These are phyloP conservation scores for Neolamprologus kungweensis DNA, from an alignment of 2,113 vertebrate species.

Conservation along the genomic window DNA sequence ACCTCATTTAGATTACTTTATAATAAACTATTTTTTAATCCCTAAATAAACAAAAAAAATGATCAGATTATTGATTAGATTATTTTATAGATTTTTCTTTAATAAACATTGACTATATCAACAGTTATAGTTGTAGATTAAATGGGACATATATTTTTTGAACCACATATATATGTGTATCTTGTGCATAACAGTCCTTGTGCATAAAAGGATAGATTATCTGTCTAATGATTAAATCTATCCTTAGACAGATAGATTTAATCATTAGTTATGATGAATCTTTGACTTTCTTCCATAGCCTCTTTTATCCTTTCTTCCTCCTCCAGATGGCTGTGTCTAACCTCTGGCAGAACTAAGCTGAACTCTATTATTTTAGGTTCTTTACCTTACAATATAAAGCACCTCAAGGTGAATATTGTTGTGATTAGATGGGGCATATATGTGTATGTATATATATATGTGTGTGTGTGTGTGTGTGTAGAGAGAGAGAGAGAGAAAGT, in stretches of 20 bases:
- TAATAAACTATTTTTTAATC: background rate
- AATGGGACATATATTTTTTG: background rate
- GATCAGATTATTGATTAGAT: background rate
- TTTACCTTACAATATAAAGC: background rate
- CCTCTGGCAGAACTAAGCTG: background rate
- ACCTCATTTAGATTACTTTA: background rate
- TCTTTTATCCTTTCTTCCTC: background rate
- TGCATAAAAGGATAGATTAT: no score
- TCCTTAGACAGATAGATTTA: background rate
- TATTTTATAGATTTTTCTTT: background rate
- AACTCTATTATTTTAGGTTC: background rate
- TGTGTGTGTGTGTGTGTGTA: background rate
- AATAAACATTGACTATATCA: background rate
- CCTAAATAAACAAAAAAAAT: background rate
- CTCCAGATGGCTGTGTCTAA: background rate
- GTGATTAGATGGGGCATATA: background rate
- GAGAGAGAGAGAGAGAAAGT: background rate
- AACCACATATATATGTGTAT: background rate
- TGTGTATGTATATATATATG: fast-evolving
- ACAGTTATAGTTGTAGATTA: background rate
- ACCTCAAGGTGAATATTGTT: background rate
- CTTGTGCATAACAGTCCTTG: background rate
- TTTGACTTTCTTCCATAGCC: background rate
- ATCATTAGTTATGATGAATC: background rate
- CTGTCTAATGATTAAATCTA: no score